These are phyloP conservation scores for Echeneis naucrates DNA, from an alignment of 2,797 vertebrate genomes.

Conservation along the genomic window DNA sequence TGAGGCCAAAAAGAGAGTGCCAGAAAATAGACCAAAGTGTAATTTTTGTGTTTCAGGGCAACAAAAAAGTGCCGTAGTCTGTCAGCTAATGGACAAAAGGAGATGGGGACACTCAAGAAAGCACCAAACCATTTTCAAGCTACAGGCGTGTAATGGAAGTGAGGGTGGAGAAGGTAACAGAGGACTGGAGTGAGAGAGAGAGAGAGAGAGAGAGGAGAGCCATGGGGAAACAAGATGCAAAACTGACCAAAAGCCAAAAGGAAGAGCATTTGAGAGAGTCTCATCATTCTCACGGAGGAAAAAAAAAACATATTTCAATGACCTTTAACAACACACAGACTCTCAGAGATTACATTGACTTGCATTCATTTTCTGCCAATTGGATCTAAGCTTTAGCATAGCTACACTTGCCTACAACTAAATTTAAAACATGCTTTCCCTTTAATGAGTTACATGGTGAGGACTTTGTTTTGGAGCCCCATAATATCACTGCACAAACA, in stretches of 20 bases:
- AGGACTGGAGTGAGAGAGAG: not conserved
- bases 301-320: slow-evolving; percentile 3
- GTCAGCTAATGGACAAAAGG: not conserved
- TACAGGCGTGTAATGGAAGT: not conserved
- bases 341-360: no score
- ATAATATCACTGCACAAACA: no score
- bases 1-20: not conserved
- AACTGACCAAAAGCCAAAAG: not conserved
- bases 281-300: not conserved
- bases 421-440: no score
- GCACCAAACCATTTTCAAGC: not conserved
- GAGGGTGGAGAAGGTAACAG: not conserved
- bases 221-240: not conserved
- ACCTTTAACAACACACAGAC: not conserved
- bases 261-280: not conserved
- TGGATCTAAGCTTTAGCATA: no score
- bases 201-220: not conserved
- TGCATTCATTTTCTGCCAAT: no score
- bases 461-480: no score
- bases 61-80: not conserved
- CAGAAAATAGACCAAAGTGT: not conserved
- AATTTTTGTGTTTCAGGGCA: slow-evolving; percentile 4
- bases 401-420: no score
- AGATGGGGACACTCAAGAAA: slow-evolving; percentile 3
- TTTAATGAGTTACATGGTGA: no score